A percentile compares a stretch with the other conserved stretches of the same genome.
These are phyloP conservation scores for Lasius fuliginosus DNA, from an alignment of 2,888 invertebrate genomes.

Conservation along the genomic window DNA sequence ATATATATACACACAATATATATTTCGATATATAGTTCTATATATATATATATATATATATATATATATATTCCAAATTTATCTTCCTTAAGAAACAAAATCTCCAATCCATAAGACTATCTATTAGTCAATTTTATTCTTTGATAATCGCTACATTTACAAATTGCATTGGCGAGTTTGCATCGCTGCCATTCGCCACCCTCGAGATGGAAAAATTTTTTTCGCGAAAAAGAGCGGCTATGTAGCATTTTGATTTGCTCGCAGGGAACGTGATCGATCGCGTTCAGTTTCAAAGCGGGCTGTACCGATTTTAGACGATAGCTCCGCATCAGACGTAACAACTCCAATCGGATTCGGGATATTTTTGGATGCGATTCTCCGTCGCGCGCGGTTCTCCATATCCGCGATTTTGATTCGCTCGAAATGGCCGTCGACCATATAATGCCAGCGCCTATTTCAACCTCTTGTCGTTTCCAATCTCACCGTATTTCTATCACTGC, in stretches of 20 bases:
- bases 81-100: background rate
- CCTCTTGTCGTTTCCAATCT: background rate
- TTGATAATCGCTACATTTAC: background rate
- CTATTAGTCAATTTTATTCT: background rate
- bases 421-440: slow-evolving; percentile 40
- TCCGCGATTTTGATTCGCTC: slow-evolving; percentile 48
- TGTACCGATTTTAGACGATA: background rate
- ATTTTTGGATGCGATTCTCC: slow-evolving; percentile 34
- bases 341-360: background rate
- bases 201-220: background rate
- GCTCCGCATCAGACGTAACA: background rate
- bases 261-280: background rate
- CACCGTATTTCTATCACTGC: background rate
- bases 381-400: slow-evolving; percentile 49
- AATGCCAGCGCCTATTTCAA: slow-evolving; percentile 24
- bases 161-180: background rate
- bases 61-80: background rate
- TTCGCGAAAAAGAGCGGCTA: background rate
- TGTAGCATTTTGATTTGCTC: background rate
- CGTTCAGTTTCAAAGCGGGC: slow-evolving; percentile 15
- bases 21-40: too few relatives aligned
- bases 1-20: too few relatives aligned
- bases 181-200: background rate
- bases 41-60: background rate
- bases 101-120: background rate